Base-by-base conservation (phyloP, 2,797 vertebrate species). In the Morelia viridis region DNA sequence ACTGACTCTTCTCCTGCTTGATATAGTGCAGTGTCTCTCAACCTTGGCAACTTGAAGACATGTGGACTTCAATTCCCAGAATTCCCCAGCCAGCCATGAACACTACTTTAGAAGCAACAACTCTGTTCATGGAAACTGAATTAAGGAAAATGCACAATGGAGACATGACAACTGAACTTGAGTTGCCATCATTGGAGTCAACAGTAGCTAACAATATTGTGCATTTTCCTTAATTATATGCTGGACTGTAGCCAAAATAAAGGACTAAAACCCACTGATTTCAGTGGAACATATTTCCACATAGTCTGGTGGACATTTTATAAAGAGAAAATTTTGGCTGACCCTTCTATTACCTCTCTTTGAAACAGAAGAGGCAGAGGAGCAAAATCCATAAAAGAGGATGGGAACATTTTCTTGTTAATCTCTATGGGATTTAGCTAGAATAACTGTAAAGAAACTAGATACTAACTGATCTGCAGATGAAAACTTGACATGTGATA, bases 371-470 rank as follows among this genome's bases (percentile, higher is more conserved):
- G 87, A 88, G 9, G 85, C 76, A 88, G 58, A 90, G 84, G 76
- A 91, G 88, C 22, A 0, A 83, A 35, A 35, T 11, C 0, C 0
- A n/a, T 88, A 62, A 28, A 62, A 53, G 4, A 46, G n/a, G 85
- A 92, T 0, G 1, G 68, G 53, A 62, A 68, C 15, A 11, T 88
- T 68, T 88, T 89, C 41, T 46, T 94, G 90, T 56, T 26, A 86
- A 4, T 15, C 17, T 53, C 56, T 65, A 57, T 92, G 50, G 10
- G 88, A 9, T 68, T 92, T 84, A 46, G 31, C 3, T 89, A 95
- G 50, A 68, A 57, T 41, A 92, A 50, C 89, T 68, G 91, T 22
- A 62, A 89, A 89, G 90, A 92, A 93, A 95, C 64, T 31, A 46
- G 90, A 11, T 53, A 35, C 53, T 90, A 91, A 94, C 91, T 57